A percentile compares a stretch with the other conserved stretches of the same genome.
Evolutionary conservation across 2,113 vertebrate genomes (phyloP).

Genomic region (Pao palembangensis): DNA sequence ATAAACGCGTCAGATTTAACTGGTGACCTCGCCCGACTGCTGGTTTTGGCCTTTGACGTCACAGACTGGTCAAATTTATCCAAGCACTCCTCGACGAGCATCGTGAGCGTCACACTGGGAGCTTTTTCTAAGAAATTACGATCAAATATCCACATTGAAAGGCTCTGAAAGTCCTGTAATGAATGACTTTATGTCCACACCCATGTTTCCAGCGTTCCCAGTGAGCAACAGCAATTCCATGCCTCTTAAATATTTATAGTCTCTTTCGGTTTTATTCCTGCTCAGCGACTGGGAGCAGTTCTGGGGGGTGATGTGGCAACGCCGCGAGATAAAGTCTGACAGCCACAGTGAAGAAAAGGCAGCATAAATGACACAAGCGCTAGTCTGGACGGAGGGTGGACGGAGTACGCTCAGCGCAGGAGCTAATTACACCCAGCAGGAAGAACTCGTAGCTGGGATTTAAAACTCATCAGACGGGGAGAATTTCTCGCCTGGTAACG

Average conservation of each 20-base stretch:
- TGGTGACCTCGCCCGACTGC: too few relatives aligned
- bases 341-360: background rate
- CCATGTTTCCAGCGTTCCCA: too few relatives aligned
- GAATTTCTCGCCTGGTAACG: background rate
- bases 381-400: background rate
- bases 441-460: background rate
- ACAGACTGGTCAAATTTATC: too few relatives aligned
- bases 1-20: too few relatives aligned
- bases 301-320: background rate
- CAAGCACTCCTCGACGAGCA: too few relatives aligned
- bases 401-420: background rate
- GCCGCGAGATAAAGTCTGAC: background rate
- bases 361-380: background rate
- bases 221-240: background rate
- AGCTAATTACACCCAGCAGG: slow-evolving; percentile 12
- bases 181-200: too few relatives aligned
- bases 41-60: too few relatives aligned
- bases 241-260: background rate
- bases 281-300: too few relatives aligned
- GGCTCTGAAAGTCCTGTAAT: too few relatives aligned
- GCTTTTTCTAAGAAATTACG: too few relatives aligned
- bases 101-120: too few relatives aligned
- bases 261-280: background rate
- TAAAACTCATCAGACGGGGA: background rate
- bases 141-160: too few relatives aligned